phyloP scores from a whole-genome alignment of 64 coral and sea anemone species.

The Catalaphyllia jardinei region DNA sequence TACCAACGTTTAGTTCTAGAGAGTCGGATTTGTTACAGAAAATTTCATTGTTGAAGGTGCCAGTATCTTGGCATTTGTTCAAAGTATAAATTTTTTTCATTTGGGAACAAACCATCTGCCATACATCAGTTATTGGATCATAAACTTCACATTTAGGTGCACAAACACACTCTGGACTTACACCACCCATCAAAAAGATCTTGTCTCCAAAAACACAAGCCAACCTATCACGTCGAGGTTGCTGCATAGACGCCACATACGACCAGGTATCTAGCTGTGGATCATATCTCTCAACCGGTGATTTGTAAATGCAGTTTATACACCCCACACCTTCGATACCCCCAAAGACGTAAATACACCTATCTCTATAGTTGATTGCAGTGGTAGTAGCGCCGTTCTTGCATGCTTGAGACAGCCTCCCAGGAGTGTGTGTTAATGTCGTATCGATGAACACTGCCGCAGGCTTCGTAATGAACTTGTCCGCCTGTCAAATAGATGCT shows the following conservation, averaged over 20 bases:
- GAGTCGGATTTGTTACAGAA: background rate
- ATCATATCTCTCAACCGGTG: conserved; percentile 6
- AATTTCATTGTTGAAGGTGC: background rate
- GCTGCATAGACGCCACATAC: conserved; percentile 29
- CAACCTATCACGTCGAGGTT: conserved; percentile 4
- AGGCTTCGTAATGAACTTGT: background rate
- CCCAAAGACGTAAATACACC: conserved; percentile 33
- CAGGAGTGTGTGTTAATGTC: conserved; percentile 15
- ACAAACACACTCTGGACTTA: background rate
- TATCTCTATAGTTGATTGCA: conserved; percentile 18
- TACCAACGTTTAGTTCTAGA: background rate
- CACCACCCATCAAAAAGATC: conserved; percentile 28
- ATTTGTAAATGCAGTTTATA: background rate
- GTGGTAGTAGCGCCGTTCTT: conserved; percentile 5
- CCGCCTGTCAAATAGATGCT: background rate
- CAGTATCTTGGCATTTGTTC: background rate
- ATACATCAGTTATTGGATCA: background rate
- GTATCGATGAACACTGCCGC: conserved; percentile 9
- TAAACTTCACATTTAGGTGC: conserved; percentile 25
- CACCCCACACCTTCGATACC: background rate
- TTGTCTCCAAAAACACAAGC: conserved; percentile 18
- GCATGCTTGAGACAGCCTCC: conserved; percentile 10
- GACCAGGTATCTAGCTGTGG: background rate
- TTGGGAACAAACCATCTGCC: background rate
- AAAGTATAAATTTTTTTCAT: background rate